Conservation (phyloP, 2,888 invertebrate genomes). For the Elmis aenea region DNA sequence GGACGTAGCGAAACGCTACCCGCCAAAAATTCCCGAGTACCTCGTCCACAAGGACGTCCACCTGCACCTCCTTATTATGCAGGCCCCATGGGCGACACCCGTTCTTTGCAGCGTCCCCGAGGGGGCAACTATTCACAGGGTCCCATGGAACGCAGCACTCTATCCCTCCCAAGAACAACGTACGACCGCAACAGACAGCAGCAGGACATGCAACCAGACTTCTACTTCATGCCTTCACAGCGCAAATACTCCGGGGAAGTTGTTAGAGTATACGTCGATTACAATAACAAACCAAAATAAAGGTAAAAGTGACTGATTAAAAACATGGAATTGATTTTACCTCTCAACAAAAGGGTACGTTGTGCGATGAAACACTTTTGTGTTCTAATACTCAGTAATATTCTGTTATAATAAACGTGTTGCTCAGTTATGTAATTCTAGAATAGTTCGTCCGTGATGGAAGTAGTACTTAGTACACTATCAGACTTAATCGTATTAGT, state of each 20-base stretch:
- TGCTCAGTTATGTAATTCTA: no score
- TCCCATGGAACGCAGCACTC: conserved; percentile 61
- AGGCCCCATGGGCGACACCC: conserved; percentile 53
- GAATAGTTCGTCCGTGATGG: no score
- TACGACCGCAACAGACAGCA: conserved; percentile 43
- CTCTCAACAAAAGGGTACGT: not conserved
- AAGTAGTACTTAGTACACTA: no score
- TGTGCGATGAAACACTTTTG: no score
- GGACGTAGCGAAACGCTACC: conserved; percentile 35
- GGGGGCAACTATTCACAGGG: conserved; percentile 32
- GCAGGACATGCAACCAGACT: conserved; percentile 67
- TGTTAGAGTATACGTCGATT: conserved; percentile 77
- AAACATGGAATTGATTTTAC: conserved; percentile 3
- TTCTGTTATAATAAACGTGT: no score
- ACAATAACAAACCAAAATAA: conserved; percentile 65
- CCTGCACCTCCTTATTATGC: conserved; percentile 28
- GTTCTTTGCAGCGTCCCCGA: conserved; percentile 58
- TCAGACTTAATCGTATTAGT: no score
- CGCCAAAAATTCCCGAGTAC: conserved; percentile 25
- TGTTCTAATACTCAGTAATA: no score
- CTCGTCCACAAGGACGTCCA: conserved; percentile 40
- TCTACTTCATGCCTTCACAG: conserved; percentile 94
- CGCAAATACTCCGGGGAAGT: conserved; percentile 90
- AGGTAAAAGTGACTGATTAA: conserved; percentile 2
- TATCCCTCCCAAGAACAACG: conserved; percentile 69